These are phyloP conservation scores for Pampus argenteus DNA, from an alignment of 2,797 vertebrate species.

Conservation along the genomic window DNA sequence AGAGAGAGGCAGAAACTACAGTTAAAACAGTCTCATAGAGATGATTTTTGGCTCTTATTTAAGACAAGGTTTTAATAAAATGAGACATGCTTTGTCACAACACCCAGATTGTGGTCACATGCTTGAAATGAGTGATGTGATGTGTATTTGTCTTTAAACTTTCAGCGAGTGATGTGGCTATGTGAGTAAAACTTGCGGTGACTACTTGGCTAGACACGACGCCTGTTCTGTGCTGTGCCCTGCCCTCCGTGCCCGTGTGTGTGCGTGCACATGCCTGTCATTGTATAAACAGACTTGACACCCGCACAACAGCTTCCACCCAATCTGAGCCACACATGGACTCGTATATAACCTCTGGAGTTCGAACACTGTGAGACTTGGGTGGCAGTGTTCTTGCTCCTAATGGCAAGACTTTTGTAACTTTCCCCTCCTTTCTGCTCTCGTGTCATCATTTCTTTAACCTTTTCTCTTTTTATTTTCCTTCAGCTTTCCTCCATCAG, in stretches of 20 bases:
- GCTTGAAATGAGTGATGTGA: constrained; percentile 8
- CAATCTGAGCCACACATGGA: constrained; percentile 10
- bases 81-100: background rate
- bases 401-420: constrained; percentile 2
- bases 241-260: too few species aligned
- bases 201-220: constrained; percentile 23
- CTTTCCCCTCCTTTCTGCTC: background rate
- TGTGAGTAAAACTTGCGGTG: constrained; percentile 10
- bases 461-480: constrained; percentile 40
- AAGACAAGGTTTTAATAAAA: background rate
- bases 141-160: constrained; percentile 11
- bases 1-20: background rate
- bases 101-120: constrained; percentile 4
- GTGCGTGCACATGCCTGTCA: background rate
- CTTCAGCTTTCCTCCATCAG: constrained; percentile 38
- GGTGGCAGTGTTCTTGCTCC: background rate
- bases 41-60: constrained; percentile 25
- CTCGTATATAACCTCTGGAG: background rate
- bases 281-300: constrained; percentile 37
- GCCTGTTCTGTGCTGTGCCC: background rate
- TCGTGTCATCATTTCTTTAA: constrained; percentile 35
- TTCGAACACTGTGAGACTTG: constrained; percentile 7
- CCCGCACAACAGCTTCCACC: constrained; percentile 4
- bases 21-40: constrained; percentile 13
- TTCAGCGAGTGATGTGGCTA: constrained; percentile 1